phyloP scores from a whole-genome alignment of 2,888 invertebrate genomes.

The Miltochrista miniata region DNA sequence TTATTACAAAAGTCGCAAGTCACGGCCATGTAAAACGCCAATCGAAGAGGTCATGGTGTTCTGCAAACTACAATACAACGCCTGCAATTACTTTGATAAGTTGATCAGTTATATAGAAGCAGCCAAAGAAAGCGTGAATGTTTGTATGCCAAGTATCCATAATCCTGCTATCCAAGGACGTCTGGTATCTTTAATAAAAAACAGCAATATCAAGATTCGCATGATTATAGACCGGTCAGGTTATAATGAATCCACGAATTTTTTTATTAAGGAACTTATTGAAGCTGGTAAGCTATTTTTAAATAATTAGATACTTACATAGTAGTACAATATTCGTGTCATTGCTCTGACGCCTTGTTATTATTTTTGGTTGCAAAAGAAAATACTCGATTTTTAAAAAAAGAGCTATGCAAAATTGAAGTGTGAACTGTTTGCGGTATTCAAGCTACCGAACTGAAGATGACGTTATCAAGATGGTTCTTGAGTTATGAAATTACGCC shows the following conservation, averaged over 20 bases:
- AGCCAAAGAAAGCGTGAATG: constrained; percentile 63
- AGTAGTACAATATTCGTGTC: too few relatives aligned
- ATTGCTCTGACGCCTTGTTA: too few relatives aligned
- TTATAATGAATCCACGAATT: constrained; percentile 67
- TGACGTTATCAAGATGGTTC: too few relatives aligned
- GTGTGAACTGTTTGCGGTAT: too few relatives aligned
- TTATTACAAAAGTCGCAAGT: constrained; percentile 65
- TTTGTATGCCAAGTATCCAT: constrained; percentile 78
- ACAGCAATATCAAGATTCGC: constrained; percentile 64
- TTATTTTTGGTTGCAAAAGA: too few relatives aligned
- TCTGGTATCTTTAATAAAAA: constrained; percentile 61
- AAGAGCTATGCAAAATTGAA: too few relatives aligned
- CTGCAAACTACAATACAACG: constrained; percentile 76
- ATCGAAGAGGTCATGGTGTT: constrained; percentile 80
- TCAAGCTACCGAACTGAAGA: too few relatives aligned
- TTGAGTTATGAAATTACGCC: too few relatives aligned
- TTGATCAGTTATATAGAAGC: constrained; percentile 71
- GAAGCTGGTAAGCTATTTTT: constrained; percentile 61
- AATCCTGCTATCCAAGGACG: constrained; percentile 76
- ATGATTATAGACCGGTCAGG: constrained; percentile 71
- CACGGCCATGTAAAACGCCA: constrained; percentile 30
- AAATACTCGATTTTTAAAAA: too few relatives aligned
- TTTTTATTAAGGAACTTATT: constrained; percentile 69
- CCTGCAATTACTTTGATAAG: constrained; percentile 74
- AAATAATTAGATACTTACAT: too few relatives aligned